Conservation (phyloP, 1,140 invertebrate genomes). For the Sitobion miscanthi region DNA sequence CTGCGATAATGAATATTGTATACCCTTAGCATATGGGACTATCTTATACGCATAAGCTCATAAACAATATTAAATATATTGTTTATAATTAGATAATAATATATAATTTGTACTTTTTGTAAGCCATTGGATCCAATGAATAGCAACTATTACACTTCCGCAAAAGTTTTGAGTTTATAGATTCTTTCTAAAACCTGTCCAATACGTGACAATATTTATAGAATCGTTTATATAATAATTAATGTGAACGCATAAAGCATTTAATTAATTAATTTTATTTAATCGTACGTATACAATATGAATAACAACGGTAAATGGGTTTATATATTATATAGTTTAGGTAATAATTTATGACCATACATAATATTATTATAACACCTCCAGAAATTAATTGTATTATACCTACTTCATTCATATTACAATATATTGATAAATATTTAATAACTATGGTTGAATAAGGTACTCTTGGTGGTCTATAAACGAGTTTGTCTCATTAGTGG, state of each 20-base stretch:
- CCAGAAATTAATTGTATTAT: no score
- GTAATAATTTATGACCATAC: not conserved
- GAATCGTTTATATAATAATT: not conserved
- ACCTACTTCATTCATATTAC: no score
- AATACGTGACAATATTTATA: not conserved
- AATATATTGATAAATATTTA: not conserved
- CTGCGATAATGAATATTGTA: not conserved
- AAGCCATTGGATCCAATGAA: not conserved
- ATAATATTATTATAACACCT: no score
- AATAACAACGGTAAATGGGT: no score
- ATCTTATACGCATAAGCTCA: not conserved
- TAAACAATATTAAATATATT: not conserved
- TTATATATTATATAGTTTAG: not conserved
- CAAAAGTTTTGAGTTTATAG: not conserved
- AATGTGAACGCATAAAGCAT: not conserved
- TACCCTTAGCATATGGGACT: not conserved
- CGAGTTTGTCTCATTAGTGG: not conserved
- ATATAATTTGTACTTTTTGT: not conserved
- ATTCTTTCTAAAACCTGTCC: not conserved
- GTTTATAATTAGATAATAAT: no score
- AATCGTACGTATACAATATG: no score
- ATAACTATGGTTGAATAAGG: not conserved
- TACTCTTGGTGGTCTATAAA: not conserved
- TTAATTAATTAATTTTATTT: not conserved
- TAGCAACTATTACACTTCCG: not conserved